phyloP scores from a whole-genome alignment of 2,797 vertebrate species.

The Ptychobarbus kaznakovi region DNA sequence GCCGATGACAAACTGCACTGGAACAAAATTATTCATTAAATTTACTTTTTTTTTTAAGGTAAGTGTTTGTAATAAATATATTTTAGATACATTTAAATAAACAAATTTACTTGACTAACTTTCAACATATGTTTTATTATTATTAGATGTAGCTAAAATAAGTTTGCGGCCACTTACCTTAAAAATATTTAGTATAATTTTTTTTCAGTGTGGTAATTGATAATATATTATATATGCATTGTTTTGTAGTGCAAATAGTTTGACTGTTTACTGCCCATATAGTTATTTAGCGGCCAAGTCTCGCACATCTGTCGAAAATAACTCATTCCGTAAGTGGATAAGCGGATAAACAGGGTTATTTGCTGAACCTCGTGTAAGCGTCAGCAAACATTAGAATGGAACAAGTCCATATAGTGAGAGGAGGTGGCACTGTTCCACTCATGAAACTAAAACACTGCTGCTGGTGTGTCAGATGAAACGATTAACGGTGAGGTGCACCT shows the following conservation, averaged over 20 bases:
- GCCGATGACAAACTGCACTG: too few relatives aligned
- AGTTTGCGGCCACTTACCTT: too few relatives aligned
- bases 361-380: background rate
- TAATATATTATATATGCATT: background rate
- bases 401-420: background rate
- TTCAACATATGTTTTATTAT: too few relatives aligned
- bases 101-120: too few relatives aligned
- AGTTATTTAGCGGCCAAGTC: too few relatives aligned
- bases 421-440: constrained; percentile 63
- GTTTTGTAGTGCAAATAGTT: background rate
- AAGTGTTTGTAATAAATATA: too few relatives aligned
- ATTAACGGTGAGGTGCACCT: constrained; percentile 51
- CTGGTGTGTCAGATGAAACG: constrained; percentile 36
- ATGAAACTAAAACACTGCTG: constrained; percentile 67
- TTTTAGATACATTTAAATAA: too few relatives aligned
- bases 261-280: background rate
- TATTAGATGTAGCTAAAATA: too few relatives aligned
- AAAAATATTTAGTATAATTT: too few relatives aligned
- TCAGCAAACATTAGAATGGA: background rate
- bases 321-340: background rate
- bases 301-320: background rate
- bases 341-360: background rate
- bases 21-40: too few relatives aligned
- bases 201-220: too few relatives aligned
- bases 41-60: too few relatives aligned